Evolutionary conservation across 2,113 vertebrate genomes (phyloP).

Genomic region (Corythoichthys haematopterus): DNA sequence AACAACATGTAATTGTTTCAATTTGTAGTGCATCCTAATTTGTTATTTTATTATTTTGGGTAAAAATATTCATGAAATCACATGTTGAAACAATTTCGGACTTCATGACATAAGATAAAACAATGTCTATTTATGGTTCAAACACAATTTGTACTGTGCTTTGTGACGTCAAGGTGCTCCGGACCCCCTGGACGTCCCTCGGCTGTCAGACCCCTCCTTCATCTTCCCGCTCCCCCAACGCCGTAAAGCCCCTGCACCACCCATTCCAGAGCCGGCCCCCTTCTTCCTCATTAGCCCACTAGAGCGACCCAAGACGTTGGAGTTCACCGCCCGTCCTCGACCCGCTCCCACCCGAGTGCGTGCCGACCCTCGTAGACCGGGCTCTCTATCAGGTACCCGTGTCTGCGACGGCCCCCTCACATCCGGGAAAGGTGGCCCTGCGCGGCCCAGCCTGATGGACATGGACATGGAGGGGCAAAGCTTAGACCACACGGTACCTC

Average conservation of each 20-base stretch:
- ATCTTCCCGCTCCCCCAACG: conserved; percentile 67
- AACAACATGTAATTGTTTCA: too few relatives aligned
- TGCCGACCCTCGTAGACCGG: conserved; percentile 81
- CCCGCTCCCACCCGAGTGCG: conserved; percentile 74
- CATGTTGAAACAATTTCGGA: too few relatives aligned
- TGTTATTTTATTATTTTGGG: too few relatives aligned
- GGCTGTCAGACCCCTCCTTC: conserved; percentile 72
- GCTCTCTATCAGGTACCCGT: conserved; percentile 77
- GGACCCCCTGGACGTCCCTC: conserved; percentile 73
- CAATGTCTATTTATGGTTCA: neutral
- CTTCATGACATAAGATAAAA: too few relatives aligned
- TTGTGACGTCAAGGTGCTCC: conserved; percentile 57
- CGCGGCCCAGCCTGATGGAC: conserved; percentile 79
- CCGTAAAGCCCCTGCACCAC: conserved; percentile 65
- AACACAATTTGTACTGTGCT: neutral
- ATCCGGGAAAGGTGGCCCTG: conserved; percentile 65
- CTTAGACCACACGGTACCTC: conserved; percentile 78
- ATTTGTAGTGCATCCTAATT: too few relatives aligned
- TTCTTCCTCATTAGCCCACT: conserved; percentile 49
- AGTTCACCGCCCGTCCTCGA: conserved; percentile 81
- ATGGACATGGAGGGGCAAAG: conserved; percentile 87
- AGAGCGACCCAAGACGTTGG: conserved; percentile 82
- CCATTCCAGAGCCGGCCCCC: conserved; percentile 27
- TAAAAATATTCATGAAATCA: too few relatives aligned
- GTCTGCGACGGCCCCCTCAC: conserved; percentile 74